Evolutionary conservation across 1,140 invertebrate genomes (phyloP).

Genomic region (Batillaria attramentaria): DNA sequence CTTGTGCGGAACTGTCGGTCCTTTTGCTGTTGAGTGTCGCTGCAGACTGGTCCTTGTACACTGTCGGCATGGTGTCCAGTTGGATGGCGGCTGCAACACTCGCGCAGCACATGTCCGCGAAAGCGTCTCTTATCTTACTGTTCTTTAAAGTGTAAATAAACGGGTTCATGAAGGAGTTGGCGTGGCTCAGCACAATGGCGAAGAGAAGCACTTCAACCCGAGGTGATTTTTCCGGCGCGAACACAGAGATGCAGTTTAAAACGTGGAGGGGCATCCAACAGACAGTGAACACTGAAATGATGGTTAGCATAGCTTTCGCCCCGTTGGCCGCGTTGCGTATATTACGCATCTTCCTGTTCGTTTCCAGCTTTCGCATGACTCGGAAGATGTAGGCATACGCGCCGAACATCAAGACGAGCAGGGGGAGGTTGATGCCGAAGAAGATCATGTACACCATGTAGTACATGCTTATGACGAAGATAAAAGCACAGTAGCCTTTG

Average conservation of each 20-base stretch:
- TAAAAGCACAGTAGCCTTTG: constrained; percentile 57
- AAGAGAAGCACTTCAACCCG: constrained; percentile 66
- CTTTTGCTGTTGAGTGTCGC: no score
- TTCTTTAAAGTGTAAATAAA: constrained; percentile 80
- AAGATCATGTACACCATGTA: constrained; percentile 70
- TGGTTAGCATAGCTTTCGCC: constrained; percentile 62
- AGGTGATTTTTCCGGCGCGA: constrained; percentile 35
- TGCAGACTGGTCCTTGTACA: no score
- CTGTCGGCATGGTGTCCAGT: no score
- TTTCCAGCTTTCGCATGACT: constrained; percentile 45
- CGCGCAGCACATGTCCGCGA: no score
- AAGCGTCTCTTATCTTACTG: no score
- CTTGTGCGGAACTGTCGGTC: no score
- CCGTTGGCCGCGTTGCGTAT: no score
- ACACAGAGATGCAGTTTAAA: constrained; percentile 56
- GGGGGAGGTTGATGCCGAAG: constrained; percentile 61
- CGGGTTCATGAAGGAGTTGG: constrained; percentile 70
- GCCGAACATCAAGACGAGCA: constrained; percentile 63
- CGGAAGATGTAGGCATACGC: constrained; percentile 66
- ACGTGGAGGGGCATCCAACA: constrained; percentile 68
- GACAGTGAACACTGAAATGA: constrained; percentile 62
- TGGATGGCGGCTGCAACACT: no score
- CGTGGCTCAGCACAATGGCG: constrained; percentile 79
- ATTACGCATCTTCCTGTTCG: constrained; percentile 53
- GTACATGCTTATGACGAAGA: constrained; percentile 62